Base-by-base conservation (phyloP, 2,113 vertebrate species). In the Anhinga anhinga region DNA sequence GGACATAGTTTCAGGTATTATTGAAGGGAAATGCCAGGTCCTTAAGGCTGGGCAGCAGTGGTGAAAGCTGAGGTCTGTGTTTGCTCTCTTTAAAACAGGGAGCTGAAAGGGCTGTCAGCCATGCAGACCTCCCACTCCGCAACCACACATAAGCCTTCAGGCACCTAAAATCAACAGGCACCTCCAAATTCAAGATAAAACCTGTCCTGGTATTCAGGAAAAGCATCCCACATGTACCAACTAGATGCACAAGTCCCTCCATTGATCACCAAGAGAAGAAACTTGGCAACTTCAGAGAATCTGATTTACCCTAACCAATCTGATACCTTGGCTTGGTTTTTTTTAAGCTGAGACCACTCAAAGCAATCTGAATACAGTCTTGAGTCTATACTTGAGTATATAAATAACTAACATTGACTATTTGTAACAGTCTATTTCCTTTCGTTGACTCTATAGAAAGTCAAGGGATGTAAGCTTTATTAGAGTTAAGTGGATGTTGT, bases 171-270 rank as follows among this genome's bases (percentile, higher is more conserved):
- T 67, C 79, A 80, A 61, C 1, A 82, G n/a, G 26, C 6, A 79
- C 14, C 49, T 80, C 53, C 82, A 90, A 77, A 91, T 18, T 80
- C 45, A 70, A 78, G 72, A 66, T 21, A 70, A 86, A 90, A 66
- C 21, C 25, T 80, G 36, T 20, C 49, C 66, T 88, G 29, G 11
- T 73, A 53, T 53, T 86, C 62, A 62, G 58, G 70, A 73, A 66
- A 69, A 69, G 47, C 5, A 7, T 55, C 11, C 25, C 22, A 47
- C 30, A 9, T 29, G 34, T 81, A 26, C 30, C 0, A 0, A 18
- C 21, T 34, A 49, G 36, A 47, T 25, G 47, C 17, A 77, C 18
- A 45, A 79, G 12, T 80, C 27, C 15, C 61, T 82, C 34, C 36
- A 49, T 4, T 49, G 53, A 56, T 27, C 63, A 61, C 36, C 21